These are phyloP conservation scores for Leistus spinibarbis DNA, from an alignment of 2,888 invertebrate species.

Conservation along the genomic window DNA sequence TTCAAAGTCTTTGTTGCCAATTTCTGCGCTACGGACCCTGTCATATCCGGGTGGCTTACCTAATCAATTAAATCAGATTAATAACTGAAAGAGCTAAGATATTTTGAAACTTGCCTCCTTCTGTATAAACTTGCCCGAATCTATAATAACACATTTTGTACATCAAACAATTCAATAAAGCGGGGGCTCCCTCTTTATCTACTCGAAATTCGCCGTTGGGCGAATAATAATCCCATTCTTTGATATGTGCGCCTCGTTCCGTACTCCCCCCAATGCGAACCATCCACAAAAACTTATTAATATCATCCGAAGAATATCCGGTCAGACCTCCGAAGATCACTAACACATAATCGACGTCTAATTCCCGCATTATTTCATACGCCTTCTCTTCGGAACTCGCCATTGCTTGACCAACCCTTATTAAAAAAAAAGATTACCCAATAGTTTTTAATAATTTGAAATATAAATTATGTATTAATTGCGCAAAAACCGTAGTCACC, in stretches of 20 bases:
- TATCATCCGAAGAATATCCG: slow-evolving; percentile 98
- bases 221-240: slow-evolving; percentile 97
- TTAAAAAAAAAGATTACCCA: neutral
- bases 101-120: slow-evolving; percentile 70
- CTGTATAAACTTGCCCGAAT: slow-evolving; percentile 95
- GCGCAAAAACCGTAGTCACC: no score
- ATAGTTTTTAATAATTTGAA: no score
- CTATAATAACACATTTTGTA: slow-evolving; percentile 99
- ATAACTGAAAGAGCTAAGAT: slow-evolving; percentile 14
- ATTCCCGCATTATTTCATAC: slow-evolving; percentile 95
- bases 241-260: slow-evolving; percentile 91
- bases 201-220: slow-evolving; percentile 94
- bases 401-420: slow-evolving; percentile 96
- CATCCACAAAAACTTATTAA: slow-evolving; percentile 99
- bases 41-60: slow-evolving; percentile 96
- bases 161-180: slow-evolving; percentile 96
- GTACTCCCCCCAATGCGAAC: slow-evolving; percentile 95
- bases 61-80: slow-evolving; percentile 50
- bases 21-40: slow-evolving; percentile 94
- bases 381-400: slow-evolving; percentile 96
- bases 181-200: slow-evolving; percentile 91
- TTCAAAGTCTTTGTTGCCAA: slow-evolving; percentile 98
- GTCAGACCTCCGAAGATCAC: slow-evolving; percentile 99
- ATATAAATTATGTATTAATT: no score
- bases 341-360: slow-evolving; percentile 97